Conservation (phyloP, 2,888 invertebrate species). For the Helobdella robusta region DNA sequence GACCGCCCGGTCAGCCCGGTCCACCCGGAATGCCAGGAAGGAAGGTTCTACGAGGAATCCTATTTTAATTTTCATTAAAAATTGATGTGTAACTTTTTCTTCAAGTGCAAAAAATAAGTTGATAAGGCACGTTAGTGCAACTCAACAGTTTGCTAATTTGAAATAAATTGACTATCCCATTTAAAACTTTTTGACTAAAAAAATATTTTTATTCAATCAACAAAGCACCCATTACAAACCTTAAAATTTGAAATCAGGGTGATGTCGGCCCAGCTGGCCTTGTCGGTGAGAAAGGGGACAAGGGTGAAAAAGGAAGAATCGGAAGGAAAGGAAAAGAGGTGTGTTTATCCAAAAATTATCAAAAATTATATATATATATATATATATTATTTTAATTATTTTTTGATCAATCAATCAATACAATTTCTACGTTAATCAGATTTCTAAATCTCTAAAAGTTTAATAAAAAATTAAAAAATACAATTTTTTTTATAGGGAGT, state of each 20-base stretch:
- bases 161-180: no score
- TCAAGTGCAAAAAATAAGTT: no score
- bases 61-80: no score
- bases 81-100: no score
- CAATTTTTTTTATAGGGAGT: conserved; percentile 17
- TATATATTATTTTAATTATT: neutral
- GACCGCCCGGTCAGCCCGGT: conserved; percentile 54
- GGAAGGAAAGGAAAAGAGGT: conserved; percentile 22
- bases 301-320: conserved; percentile 23
- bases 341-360: neutral
- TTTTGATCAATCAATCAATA: neutral
- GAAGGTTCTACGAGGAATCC: no score
- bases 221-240: no score
- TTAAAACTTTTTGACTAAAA: no score
- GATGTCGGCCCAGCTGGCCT: conserved; percentile 19
- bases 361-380: neutral
- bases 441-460: neutral
- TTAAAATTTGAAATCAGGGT: no score
- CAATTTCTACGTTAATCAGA: no score
- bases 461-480: neutral
- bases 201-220: no score
- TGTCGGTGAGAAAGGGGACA: conserved; percentile 24
- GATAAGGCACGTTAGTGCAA: no score
- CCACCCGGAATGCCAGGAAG: conserved; percentile 55
- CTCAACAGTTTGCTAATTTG: no score